Evolutionary conservation across 2,113 vertebrate species (phyloP), one percentile per base, ranked within the genome.

Genomic region (Strix aluco): DNA sequence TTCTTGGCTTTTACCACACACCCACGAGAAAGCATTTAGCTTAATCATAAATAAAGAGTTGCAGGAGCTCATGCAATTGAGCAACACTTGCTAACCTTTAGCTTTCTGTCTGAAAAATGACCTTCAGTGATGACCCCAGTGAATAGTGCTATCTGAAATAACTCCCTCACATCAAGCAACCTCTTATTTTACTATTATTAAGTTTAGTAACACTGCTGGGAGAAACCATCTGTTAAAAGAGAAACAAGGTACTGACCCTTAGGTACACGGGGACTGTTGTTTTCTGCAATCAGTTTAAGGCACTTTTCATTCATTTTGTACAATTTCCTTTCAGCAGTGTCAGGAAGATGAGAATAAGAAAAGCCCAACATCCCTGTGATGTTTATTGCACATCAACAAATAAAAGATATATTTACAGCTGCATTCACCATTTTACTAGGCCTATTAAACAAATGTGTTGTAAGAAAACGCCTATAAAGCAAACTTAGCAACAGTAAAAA

Each of bases 181-280:
- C 93, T 94, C 94, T 92, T 95, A 95, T 90, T 95, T 93, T 86
- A 59, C 88, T 96, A 67, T 92, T 97, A 95, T 97, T 97, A 94
- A 74, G 88, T 93, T 86, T 90, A 92, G 84, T 82, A 93, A 74
- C 90, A 94, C 94, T 83, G 88, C 94, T 88, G 92, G 82, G 92
- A 91, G 72, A 93, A 96, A 52, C 61, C 62, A 92, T 95, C 86
- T 79, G 92, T 84, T 94, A 88, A 90, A 94, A 89, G 55, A 95
- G 92, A 92, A 92, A 94, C 86, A 91, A 94, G 81, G 80, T 91
- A 93, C 52, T 94, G 87, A 94, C 52, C 72, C 75, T 74, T 58
- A 79, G 69, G 44, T 96, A 86, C 81, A 46, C 81, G 81, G 13
- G 15, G 52, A 65, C 40, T 38, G 61, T 57, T 95, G 73, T 95